phyloP scores from a whole-genome alignment of 2,888 invertebrate species.

The Tridacna crocea region DNA sequence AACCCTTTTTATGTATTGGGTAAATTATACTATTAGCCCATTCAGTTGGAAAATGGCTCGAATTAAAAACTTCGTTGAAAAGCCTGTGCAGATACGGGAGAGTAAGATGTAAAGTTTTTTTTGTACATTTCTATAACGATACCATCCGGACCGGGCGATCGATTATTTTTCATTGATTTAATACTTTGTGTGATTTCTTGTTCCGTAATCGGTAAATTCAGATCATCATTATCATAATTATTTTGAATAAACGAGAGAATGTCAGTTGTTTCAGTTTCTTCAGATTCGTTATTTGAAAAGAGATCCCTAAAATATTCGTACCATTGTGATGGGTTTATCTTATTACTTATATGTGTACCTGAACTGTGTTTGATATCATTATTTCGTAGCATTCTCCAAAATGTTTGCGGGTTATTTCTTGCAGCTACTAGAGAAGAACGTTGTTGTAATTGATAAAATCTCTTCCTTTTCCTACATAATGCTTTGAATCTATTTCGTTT shows the following conservation, averaged over 20 bases:
- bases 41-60: conserved; percentile 14
- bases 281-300: not conserved
- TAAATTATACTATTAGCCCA: conserved; percentile 34
- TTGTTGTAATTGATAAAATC: not conserved
- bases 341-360: not conserved
- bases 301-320: not conserved
- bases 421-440: not conserved
- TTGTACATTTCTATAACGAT: conserved; percentile 33
- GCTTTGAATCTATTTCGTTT: conserved; percentile 9
- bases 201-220: conserved; percentile 12
- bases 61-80: conserved; percentile 32
- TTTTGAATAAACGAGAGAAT: not conserved
- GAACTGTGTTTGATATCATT: not conserved
- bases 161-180: conserved; percentile 13
- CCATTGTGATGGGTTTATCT: not conserved
- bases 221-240: not conserved
- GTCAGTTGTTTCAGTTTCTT: not conserved
- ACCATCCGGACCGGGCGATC: conserved; percentile 34
- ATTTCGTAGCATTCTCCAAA: not conserved
- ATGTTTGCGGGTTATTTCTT: not conserved
- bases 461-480: conserved; percentile 1
- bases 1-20: conserved; percentile 41
- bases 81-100: conserved; percentile 23
- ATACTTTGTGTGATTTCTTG: conserved; percentile 26
- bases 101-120: not conserved